Conservation (phyloP, 92 coral and sea anemone species). For the Porites cylindrica region DNA sequence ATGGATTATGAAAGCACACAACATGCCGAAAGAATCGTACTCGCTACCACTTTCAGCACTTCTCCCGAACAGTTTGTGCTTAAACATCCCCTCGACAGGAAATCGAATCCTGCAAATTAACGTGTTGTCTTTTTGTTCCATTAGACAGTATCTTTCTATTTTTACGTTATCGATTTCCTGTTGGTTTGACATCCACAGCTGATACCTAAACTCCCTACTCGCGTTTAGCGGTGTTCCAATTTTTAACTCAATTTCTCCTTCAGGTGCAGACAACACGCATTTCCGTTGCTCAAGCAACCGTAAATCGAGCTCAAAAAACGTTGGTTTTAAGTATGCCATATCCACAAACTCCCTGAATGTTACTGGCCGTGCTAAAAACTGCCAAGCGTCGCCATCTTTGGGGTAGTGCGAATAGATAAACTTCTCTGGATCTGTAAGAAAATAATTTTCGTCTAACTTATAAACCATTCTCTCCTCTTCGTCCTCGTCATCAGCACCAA, state of each 20-base stretch:
- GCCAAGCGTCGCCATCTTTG: background rate
- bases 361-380: conserved; percentile 16
- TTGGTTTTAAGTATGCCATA: conserved; percentile 8
- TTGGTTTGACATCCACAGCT: conserved; percentile 15
- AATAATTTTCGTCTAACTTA: background rate
- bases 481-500: background rate
- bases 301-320: conserved; percentile 2
- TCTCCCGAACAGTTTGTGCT: conserved; percentile 3
- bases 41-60: background rate
- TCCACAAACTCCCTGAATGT: conserved; percentile 13
- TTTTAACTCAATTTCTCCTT: conserved; percentile 20
- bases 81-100: conserved; percentile 12
- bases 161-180: conserved; percentile 16
- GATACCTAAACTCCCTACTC: conserved; percentile 14
- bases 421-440: conserved; percentile 12
- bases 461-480: conserved; percentile 4
- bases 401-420: conserved; percentile 17
- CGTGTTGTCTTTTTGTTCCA: conserved; percentile 22
- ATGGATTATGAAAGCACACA: conserved; percentile 23
- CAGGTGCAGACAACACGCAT: conserved; percentile 19
- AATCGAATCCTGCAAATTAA: conserved; percentile 30
- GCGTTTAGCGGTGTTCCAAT: conserved; percentile 4
- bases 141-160: conserved; percentile 24
- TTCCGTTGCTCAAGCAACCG: conserved; percentile 5
- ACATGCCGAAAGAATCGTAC: background rate